These are phyloP conservation scores for Cosmia pyralina DNA, from an alignment of 2,888 invertebrate species.

Conservation along the genomic window DNA sequence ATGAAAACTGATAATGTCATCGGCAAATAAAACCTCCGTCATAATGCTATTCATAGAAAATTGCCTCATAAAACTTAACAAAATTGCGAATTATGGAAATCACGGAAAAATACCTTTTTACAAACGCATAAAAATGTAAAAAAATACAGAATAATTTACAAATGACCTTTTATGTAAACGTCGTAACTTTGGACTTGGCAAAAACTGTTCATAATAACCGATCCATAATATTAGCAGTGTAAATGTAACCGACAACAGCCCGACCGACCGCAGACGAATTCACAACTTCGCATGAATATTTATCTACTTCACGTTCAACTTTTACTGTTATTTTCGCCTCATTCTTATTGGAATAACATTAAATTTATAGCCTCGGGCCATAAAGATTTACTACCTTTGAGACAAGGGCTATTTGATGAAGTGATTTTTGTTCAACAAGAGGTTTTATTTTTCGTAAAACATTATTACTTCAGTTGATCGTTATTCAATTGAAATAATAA, in stretches of 20 bases:
- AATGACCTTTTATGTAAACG: constrained; percentile 28
- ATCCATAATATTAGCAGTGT: constrained; percentile 7
- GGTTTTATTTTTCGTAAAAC: constrained; percentile 7
- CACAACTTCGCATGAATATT: constrained; percentile 66
- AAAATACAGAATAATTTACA: constrained; percentile 9
- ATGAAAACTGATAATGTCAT: constrained; percentile 10
- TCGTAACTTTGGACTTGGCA: constrained; percentile 17
- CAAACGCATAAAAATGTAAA: neutral
- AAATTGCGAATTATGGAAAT: constrained; percentile 11
- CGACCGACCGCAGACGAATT: constrained; percentile 44
- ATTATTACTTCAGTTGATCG: constrained; percentile 19
- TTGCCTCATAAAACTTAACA: constrained; percentile 7
- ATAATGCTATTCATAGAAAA: constrained; percentile 19
- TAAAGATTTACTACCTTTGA: constrained; percentile 41
- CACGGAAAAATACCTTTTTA: neutral
- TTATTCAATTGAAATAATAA: neutral
- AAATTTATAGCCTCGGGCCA: constrained; percentile 59
- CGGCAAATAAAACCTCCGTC: neutral
- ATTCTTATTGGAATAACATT: constrained; percentile 55
- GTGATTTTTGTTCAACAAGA: constrained; percentile 18
- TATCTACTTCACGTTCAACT: constrained; percentile 57
- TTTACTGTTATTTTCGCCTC: constrained; percentile 47
- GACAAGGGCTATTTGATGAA: constrained; percentile 7
- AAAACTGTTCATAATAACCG: constrained; percentile 6
- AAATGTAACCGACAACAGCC: constrained; percentile 26